Evolutionary conservation across 1,140 invertebrate species (phyloP), one percentile per base, ranked within the genome.

Genomic region (Lutraria rhynchaena): DNA sequence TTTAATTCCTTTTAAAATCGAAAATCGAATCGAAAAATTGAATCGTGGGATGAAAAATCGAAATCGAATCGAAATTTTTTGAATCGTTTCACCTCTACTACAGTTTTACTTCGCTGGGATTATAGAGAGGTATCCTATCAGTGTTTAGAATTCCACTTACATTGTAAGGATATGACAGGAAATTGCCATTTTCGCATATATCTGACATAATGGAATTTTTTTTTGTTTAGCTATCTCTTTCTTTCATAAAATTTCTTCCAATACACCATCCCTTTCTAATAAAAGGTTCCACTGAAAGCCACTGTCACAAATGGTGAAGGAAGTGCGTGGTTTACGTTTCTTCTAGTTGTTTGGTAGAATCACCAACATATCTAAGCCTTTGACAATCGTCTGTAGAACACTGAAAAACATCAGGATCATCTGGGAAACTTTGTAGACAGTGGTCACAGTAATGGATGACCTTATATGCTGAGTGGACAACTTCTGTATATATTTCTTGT

Each of bases 51-150:
- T n/a, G n/a, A n/a, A n/a, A n/a, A n/a, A n/a, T n/a, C n/a, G n/a
- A n/a, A n/a, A n/a, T n/a, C n/a, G n/a, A n/a, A n/a, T n/a, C n/a
- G n/a, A n/a, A n/a, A n/a, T n/a, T n/a, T n/a, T n/a, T n/a, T n/a
- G n/a, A n/a, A n/a, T n/a, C n/a, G n/a, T n/a, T n/a, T n/a, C n/a
- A n/a, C n/a, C n/a, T n/a, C n/a, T n/a, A n/a, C n/a, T n/a, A n/a
- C n/a, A n/a, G n/a, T n/a, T n/a, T 55, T 24, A 69, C 63, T 44
- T 31, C 44, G 22, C 61, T 77, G 33, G 63, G 63, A 51, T 55
- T 67, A 31, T 61, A 83, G 0, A 83, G 41, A 46, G 60, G 60
- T 1, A 80, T 65, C 11, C 82, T 69, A 67, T 83, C 75, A 17
- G 70, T 83, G 57, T 76, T 76, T 58, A 74, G 19, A 67, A 67